Evolutionary conservation across 1,140 invertebrate genomes (phyloP), one percentile per base, ranked within the genome.

Genomic region (Diploscapter pachys): DNA sequence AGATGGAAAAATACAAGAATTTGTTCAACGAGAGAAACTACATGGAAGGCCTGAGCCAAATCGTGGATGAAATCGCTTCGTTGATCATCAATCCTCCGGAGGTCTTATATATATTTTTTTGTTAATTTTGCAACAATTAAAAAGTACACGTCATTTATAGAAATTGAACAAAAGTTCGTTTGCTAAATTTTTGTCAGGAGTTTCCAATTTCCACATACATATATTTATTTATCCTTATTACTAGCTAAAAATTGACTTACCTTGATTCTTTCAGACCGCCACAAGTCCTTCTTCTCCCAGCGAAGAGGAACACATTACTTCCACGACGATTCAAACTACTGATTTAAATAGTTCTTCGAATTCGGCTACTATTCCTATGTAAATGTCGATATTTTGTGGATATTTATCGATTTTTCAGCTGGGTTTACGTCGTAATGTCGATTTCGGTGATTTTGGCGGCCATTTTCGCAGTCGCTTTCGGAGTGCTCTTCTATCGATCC

Each of bases 31-130:
- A 72, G 51, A 71, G 63, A 53, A 72, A 71, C 13, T 67, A 76
- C n/a, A 72, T 67, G 65, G 73, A 75, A 52, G 70, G 63, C 4
- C 8, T 76, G 4, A 72, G 72, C 52, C 65, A 72, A 61, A 57
- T 76, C 55, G 70, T 76, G 48, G 70, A 66, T n/a, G 75, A 76
- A 50, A 72, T 76, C 31, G 70, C 69, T 52, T 54, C 63, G 4
- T 65, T 71, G 2, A 59, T 76, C 2, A 65, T 76, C 65, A 64
- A 74, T 62, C 73, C 73, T 49, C 49, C 31, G n/a, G 63, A 55
- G 50, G 65, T 50, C 53, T 5, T n/a, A n/a, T 53, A 11, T 31
- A 31, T 5, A n/a, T 68, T 1, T 48, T 2, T 68, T 48, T 1
- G 48, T 68, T 53, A n/a, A 31, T 31, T 31, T 31, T 31, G 31